Evolutionary conservation across 1,140 invertebrate genomes (phyloP).

Genomic region (Argopecten irradians): DNA sequence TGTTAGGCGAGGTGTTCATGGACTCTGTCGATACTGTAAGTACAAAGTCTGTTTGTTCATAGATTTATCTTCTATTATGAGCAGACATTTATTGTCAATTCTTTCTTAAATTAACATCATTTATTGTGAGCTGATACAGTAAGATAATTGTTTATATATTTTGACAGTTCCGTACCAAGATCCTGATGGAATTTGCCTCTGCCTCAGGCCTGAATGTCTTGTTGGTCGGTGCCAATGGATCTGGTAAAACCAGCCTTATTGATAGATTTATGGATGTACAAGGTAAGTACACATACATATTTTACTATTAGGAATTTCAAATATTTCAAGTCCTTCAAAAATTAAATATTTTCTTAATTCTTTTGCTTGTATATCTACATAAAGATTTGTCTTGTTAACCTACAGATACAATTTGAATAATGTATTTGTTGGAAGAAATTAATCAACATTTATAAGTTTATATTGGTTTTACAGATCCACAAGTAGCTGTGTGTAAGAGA

Average conservation of each 20-base stretch:
- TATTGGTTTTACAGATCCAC: conserved; percentile 63
- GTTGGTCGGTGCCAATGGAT: conserved; percentile 77
- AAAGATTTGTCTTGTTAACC: too few species aligned
- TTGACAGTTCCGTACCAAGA: conserved; percentile 71
- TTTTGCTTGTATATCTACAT: not conserved
- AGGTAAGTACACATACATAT: conserved; percentile 58
- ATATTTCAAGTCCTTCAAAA: not conserved
- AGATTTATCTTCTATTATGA: too few species aligned
- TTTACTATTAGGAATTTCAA: not conserved
- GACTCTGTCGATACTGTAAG: conserved; percentile 76
- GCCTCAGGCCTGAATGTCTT: conserved; percentile 75
- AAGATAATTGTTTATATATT: conserved; percentile 26
- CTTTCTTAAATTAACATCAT: not conserved
- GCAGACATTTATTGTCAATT: not conserved
- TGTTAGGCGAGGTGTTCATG: conserved; percentile 75
- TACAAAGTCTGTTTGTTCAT: conserved; percentile 18
- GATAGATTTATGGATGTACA: conserved; percentile 73
- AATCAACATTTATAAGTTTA: too few species aligned
- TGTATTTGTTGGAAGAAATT: too few species aligned
- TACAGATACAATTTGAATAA: too few species aligned
- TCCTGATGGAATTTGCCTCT: conserved; percentile 75
- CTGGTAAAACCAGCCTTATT: conserved; percentile 76
- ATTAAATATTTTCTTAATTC: not conserved
- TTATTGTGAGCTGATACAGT: not conserved
- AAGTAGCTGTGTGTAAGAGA: conserved; percentile 68